phyloP scores from a whole-genome alignment of 1,140 invertebrate genomes.

The Hylaeus volcanicus region DNA sequence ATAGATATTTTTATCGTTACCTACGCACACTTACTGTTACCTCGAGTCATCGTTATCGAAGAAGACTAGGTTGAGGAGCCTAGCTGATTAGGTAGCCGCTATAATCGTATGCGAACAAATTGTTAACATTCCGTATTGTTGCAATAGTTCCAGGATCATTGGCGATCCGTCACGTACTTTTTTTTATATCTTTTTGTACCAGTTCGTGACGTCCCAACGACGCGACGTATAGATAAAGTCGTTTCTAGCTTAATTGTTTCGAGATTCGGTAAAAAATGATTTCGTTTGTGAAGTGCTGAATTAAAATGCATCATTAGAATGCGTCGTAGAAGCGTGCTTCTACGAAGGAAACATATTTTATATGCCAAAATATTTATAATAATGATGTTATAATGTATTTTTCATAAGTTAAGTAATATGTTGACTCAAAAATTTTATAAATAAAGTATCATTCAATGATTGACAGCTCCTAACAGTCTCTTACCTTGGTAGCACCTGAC shows the following conservation, averaged over 20 bases:
- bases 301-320: too few species aligned
- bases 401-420: too few species aligned
- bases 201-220: neutral
- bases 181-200: too few species aligned
- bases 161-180: neutral
- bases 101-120: neutral
- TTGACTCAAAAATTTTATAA: too few species aligned
- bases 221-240: neutral
- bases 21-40: neutral
- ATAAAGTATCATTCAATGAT: too few species aligned
- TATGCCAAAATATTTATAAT: too few species aligned
- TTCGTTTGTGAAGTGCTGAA: neutral
- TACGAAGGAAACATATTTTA: too few species aligned
- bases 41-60: neutral
- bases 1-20: neutral
- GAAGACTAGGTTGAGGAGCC: neutral
- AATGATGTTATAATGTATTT: too few species aligned
- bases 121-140: conserved; percentile 19
- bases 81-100: neutral
- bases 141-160: neutral
- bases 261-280: too few species aligned
- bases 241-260: neutral
- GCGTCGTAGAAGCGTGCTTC: too few species aligned
- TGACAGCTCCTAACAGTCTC: too few species aligned
- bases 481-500: too few species aligned